Evolutionary conservation across 2,113 vertebrate genomes (phyloP).

Genomic region (Scophthalmus maximus): DNA sequence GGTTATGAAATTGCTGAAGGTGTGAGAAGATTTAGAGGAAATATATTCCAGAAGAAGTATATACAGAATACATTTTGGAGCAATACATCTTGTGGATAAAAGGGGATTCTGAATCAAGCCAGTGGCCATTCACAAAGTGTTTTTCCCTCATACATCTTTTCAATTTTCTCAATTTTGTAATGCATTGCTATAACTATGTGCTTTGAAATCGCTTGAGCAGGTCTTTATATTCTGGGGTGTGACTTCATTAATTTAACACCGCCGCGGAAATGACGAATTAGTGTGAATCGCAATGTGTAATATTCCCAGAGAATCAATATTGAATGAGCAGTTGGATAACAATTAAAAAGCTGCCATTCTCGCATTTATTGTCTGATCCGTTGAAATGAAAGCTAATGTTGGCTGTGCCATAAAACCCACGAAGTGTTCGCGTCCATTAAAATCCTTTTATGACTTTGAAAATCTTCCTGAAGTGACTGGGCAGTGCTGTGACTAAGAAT

Average conservation of each 20-base stretch:
- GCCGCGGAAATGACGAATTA: constrained; percentile 38
- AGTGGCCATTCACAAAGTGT: background rate
- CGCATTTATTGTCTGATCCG: constrained; percentile 51
- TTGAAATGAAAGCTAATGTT: constrained; percentile 67
- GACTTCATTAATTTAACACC: constrained; percentile 52
- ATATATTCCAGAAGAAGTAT: background rate
- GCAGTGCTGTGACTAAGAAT: background rate
- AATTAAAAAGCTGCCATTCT: constrained; percentile 62
- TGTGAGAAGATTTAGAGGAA: background rate
- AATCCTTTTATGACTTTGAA: constrained; percentile 64
- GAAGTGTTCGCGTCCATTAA: constrained; percentile 63
- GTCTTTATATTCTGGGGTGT: constrained; percentile 24
- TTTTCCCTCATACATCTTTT: constrained; percentile 2
- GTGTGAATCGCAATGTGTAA: constrained; percentile 46
- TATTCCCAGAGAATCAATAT: constrained; percentile 49
- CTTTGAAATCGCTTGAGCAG: constrained; percentile 27
- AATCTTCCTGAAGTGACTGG: constrained; percentile 55
- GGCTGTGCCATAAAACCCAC: constrained; percentile 61
- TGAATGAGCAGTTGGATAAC: constrained; percentile 49
- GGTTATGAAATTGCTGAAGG: background rate
- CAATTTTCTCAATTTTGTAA: constrained; percentile 12
- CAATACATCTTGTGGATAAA: background rate
- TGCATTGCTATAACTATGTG: background rate
- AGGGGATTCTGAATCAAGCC: background rate
- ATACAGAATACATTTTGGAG: background rate